phyloP scores from a whole-genome alignment of 1,140 invertebrate genomes.

The Cotesia glomerata region DNA sequence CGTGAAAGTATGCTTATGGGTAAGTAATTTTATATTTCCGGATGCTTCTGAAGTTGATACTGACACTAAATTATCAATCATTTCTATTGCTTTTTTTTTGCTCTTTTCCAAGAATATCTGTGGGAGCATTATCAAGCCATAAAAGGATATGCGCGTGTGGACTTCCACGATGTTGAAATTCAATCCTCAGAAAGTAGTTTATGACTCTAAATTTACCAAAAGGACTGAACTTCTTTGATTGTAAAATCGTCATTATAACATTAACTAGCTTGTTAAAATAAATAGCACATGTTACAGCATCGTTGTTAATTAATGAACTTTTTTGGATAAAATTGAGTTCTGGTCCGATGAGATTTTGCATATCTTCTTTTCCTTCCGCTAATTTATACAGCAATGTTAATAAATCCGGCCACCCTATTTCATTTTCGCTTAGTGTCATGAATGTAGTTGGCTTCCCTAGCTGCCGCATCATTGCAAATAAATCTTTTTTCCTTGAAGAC shows the following conservation, averaged over 20 bases:
- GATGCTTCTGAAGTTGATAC: background rate
- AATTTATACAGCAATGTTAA: no score
- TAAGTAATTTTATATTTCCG: background rate
- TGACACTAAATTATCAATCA: no score
- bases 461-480: slow-evolving; percentile 53
- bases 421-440: no score
- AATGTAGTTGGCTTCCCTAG: no score
- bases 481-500: slow-evolving; percentile 48
- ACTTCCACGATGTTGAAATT: background rate
- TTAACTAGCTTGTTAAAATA: no score
- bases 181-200: background rate
- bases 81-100: no score
- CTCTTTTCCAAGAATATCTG: background rate
- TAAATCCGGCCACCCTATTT: no score
- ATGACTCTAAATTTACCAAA: background rate
- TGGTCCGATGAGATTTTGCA: no score
- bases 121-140: background rate
- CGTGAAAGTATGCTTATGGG: background rate
- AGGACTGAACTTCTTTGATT: background rate
- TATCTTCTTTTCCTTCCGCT: no score
- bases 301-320: no score
- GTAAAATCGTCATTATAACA: background rate
- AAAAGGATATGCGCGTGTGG: slow-evolving; percentile 1
- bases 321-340: no score
- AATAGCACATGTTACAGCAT: no score